A percentile compares a stretch with the other conserved stretches of the same genome.
phyloP scores from a whole-genome alignment of 2,113 vertebrate genomes.

The Silurus glanis region DNA sequence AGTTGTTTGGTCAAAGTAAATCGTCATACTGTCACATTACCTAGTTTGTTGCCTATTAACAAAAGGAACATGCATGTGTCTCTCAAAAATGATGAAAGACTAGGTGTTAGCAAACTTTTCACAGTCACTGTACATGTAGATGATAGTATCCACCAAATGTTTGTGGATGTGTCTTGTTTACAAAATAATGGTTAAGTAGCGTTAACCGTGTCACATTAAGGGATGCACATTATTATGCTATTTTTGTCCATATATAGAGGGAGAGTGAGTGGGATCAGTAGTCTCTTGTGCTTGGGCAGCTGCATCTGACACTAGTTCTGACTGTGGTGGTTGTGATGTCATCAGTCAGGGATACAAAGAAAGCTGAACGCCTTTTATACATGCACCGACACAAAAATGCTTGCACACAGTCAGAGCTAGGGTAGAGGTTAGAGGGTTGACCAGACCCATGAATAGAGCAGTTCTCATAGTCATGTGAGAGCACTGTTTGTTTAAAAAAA shows the following conservation, averaged over 20 bases:
- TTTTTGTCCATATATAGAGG: background rate
- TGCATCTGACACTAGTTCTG: slow-evolving; percentile 44
- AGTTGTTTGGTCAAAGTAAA: no score
- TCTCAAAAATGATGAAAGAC: no score
- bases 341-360: slow-evolving; percentile 46
- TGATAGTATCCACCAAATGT: background rate
- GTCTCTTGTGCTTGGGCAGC: slow-evolving; percentile 33
- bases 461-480: slow-evolving; percentile 43
- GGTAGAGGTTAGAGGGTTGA: slow-evolving; percentile 46
- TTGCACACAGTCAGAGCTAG: slow-evolving; percentile 17
- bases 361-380: slow-evolving; percentile 27
- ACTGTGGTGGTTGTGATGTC: slow-evolving; percentile 40
- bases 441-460: slow-evolving; percentile 41
- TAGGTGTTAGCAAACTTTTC: no score
- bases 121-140: background rate
- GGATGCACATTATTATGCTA: slow-evolving; percentile 26
- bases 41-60: no score
- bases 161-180: background rate
- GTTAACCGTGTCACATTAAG: background rate
- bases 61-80: no score
- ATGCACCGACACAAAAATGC: slow-evolving; percentile 36
- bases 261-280: slow-evolving; percentile 5
- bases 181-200: background rate
- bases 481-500: slow-evolving; percentile 1
- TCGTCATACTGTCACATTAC: no score